A percentile compares a stretch with the other conserved stretches of the same genome.
phyloP scores from a whole-genome alignment of 2,113 vertebrate species.

The Triplophysa tibetana region DNA sequence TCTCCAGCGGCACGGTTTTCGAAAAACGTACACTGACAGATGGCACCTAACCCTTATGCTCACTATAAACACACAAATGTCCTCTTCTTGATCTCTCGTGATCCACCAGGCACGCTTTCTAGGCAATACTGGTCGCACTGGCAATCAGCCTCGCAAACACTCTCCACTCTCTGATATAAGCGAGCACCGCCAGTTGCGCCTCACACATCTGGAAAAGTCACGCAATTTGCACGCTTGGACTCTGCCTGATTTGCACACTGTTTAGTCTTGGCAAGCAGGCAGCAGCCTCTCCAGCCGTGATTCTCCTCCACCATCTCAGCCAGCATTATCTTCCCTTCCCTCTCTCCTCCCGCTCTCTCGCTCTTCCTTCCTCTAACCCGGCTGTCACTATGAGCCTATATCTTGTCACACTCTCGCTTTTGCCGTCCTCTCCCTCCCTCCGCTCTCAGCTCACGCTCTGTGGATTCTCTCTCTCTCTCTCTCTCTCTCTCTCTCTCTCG shows the following conservation, averaged over 20 bases:
- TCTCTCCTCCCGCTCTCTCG: constrained; percentile 34
- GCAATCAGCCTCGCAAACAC: background rate
- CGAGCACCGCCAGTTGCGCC: constrained; percentile 23
- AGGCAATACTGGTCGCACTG: constrained; percentile 20
- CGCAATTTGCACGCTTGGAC: constrained; percentile 2
- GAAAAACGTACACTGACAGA: background rate
- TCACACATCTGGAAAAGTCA: constrained; percentile 9
- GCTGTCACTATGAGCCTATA: constrained; percentile 44
- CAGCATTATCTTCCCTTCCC: constrained; percentile 36
- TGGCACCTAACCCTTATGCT: constrained; percentile 22
- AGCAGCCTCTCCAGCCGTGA: background rate
- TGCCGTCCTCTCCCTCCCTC: constrained; percentile 49
- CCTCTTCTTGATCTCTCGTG: constrained; percentile 31
- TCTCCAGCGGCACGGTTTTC: background rate
- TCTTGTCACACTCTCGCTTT: constrained; percentile 34
- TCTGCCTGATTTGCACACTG: background rate
- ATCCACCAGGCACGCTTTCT: constrained; percentile 44
- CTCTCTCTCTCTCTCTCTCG: constrained; percentile 42
- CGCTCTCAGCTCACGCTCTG: constrained; percentile 39
- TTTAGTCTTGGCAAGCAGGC: constrained; percentile 19
- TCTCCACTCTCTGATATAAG: background rate
- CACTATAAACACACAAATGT: constrained; percentile 2
- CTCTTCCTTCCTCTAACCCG: constrained; percentile 34
- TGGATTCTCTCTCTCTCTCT: constrained; percentile 24
- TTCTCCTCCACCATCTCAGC: constrained; percentile 16